Evolutionary conservation across 2,113 vertebrate genomes (phyloP), one percentile per base, ranked within the genome.

Genomic region (Thomomys bottae): DNA sequence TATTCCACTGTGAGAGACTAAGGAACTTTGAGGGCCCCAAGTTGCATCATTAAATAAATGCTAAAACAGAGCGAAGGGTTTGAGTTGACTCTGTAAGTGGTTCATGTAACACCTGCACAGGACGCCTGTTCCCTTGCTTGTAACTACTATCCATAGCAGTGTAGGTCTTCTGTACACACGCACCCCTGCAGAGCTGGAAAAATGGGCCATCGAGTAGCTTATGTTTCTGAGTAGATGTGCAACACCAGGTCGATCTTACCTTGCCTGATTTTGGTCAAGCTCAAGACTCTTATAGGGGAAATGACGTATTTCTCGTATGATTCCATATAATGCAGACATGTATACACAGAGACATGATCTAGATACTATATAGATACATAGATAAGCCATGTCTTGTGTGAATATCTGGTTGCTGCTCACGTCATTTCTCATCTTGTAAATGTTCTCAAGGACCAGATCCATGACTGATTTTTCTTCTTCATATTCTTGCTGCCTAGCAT

Each of bases 21-120:
- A 85, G n/a, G 57, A 72, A 92, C 15, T 57, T 75, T 49, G 23
- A 84, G 66, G 49, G 75, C 24, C 34, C 10, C 83, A 67, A 92
- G 87, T 95, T 92, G 38, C 49, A 79, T 68, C 32, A 32, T 38
- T 70, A 83, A 83, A 90, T 24, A 94, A 66, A 84, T 61, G 40
- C 0, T 38, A 23, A 87, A 66, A 87, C n/a, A 24, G 77, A 88
- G 59, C 49, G 54, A 84, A 75, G 83, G n/a, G 63, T 79, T 26
- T 23, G 45, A 64, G 79, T 45, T 73, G 57, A 85, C 30, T 88
- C 45, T 23, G 21, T 17, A 38, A 68, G 66, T 73, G 73, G 40
- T 82, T 93, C 70, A 21, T 17, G 1, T 23, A 87, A 75, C 17
- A 18, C 49, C 20, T 64, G n/a, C 73, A 84, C 17, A 81, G 30